Evolutionary conservation across 2,113 vertebrate genomes (phyloP), one percentile per base, ranked within the genome.

Genomic region (Peromyscus polionotus): DNA sequence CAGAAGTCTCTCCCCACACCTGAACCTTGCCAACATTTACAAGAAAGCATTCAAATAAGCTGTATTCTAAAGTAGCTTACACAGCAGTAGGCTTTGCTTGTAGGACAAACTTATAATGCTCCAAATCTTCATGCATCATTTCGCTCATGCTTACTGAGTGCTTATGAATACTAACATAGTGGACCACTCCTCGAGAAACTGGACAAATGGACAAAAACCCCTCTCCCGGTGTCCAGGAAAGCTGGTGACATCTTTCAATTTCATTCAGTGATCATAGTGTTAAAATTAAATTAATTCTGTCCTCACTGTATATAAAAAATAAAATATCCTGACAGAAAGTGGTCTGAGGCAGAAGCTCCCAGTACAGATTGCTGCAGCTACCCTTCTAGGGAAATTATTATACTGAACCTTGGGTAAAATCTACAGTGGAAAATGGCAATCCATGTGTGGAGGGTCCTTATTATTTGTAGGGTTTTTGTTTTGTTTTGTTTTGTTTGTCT

Each of bases 41-140:
- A 85, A 91, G 75, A 61, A 88, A 70, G 61, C 13, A 65, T 94
- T 54, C 20, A 90, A 79, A 85, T 68, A 76, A 91, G 8, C 12
- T 26, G 77, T 85, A n/a, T 67, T 90, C 88, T 83, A 94, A 88
- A 85, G 3, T 88, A 48, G 51, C 67, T n/a, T 90, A 68, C 48
- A 26, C 45, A 70, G 65, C 94, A 94, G 85, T 67, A 67, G 2
- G 70, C 86, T 92, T 93, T 19, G 67, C 28, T 90, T 88, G 14
- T 90, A 24, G 91, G 73, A 92, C 80, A 87, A 70, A 8, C 39
- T 96, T 6, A 10, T 61, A 91, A 57, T 85, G 72, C 31, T 63
- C 1, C 11, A 88, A 48, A 92, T 79, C 24, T 10, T n/a, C 84
- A 92, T 88, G n/a, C 24, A 63, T 73, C 68, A 48, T 93, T 94